A percentile compares a stretch with the other conserved stretches of the same genome.
Evolutionary conservation across 2,113 vertebrate genomes (phyloP).

Genomic region (Oreochromis spilurus): DNA sequence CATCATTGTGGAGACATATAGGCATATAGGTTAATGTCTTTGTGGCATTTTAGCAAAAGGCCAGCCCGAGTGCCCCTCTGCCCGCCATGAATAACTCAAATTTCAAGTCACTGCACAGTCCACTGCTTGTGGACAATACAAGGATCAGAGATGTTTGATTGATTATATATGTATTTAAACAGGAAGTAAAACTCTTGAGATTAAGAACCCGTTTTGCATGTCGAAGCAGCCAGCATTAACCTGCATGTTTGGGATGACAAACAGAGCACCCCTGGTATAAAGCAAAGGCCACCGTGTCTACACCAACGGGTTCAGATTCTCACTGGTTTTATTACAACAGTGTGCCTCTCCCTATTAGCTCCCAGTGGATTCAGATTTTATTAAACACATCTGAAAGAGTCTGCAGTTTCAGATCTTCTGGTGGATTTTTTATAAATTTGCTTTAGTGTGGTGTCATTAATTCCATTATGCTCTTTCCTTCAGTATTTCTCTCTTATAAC

Average conservation of each 20-base stretch:
- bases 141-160: not conserved
- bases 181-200: not conserved
- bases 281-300: not conserved
- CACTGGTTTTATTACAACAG: not conserved
- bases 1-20: slow-evolving; percentile 73
- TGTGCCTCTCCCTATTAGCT: not conserved
- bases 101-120: slow-evolving; percentile 15
- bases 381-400: not conserved
- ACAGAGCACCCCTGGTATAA: not conserved
- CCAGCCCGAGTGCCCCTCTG: slow-evolving; percentile 56
- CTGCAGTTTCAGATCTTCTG: not conserved
- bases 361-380: not conserved
- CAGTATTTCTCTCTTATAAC: not conserved
- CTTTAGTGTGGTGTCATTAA: not conserved
- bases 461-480: not conserved
- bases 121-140: not conserved
- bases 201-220: not conserved
- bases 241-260: not conserved
- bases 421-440: not conserved
- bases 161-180: not conserved
- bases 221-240: not conserved
- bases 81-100: slow-evolving; percentile 66
- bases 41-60: slow-evolving; percentile 79
- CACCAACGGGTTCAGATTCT: not conserved
- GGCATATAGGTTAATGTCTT: slow-evolving; percentile 74